Percentiles rank a stretch among this genome's conserved stretches.
phyloP scores from a whole-genome alignment of 2,797 vertebrate species.

The Tiaroga cobitis region DNA sequence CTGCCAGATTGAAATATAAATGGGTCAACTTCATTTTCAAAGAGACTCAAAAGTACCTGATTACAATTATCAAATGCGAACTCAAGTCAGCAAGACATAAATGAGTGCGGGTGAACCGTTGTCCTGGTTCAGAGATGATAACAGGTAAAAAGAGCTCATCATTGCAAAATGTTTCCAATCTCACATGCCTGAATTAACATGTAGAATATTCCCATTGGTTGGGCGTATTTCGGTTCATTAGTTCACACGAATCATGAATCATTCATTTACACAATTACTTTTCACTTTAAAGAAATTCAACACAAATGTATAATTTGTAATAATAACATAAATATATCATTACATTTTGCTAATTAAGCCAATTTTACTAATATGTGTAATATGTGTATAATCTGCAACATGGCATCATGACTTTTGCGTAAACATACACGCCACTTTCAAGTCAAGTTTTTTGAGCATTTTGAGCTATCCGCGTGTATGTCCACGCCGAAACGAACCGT shows the following conservation, averaged over 20 bases:
- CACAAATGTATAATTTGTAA: too few relatives aligned
- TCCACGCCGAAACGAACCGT: too few relatives aligned
- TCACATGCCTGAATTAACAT: neutral
- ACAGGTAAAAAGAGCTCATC: neutral
- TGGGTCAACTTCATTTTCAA: slow-evolving; percentile 30
- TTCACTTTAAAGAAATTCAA: neutral
- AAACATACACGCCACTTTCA: too few relatives aligned
- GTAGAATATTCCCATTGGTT: neutral
- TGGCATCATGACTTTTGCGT: too few relatives aligned
- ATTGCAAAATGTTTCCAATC: neutral
- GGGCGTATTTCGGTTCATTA: neutral
- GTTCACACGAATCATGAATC: neutral
- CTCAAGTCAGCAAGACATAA: slow-evolving; percentile 2
- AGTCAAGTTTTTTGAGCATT: too few relatives aligned
- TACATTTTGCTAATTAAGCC: neutral
- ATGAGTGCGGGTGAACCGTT: neutral
- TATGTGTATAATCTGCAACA: too few relatives aligned
- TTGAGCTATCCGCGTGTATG: too few relatives aligned
- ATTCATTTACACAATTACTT: neutral
- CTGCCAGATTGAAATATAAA: slow-evolving; percentile 15
- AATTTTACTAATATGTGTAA: neutral
- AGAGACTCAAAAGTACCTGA: neutral
- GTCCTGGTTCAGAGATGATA: neutral
- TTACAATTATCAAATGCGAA: neutral
- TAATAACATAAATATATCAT: neutral